Percentiles rank a stretch among this genome's conserved stretches.
phyloP scores from a whole-genome alignment of 2,888 invertebrate genomes.

The Cotesia congregata region DNA sequence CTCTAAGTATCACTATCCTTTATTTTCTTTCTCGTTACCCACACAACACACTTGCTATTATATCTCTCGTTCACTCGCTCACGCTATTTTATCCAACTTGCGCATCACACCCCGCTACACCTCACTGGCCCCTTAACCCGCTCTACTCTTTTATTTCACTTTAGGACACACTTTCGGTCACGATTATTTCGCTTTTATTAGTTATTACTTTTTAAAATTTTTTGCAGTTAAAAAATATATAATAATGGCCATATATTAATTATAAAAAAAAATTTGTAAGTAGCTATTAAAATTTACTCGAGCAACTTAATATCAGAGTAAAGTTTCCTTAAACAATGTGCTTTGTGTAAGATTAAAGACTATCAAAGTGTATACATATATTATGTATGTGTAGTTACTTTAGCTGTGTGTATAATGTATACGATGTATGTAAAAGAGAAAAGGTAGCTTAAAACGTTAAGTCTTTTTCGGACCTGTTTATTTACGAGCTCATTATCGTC shows the following conservation, averaged over 20 bases:
- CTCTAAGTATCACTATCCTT: slow-evolving; percentile 31
- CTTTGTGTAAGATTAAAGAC: not conserved
- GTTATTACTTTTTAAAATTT: too few relatives aligned
- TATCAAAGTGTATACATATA: not conserved
- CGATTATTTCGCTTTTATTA: slow-evolving; percentile 43
- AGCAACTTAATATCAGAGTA: not conserved
- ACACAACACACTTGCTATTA: slow-evolving; percentile 2
- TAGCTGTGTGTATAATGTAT: too few relatives aligned
- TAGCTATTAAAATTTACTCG: not conserved
- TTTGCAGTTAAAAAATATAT: too few relatives aligned
- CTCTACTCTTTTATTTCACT: slow-evolving; percentile 14
- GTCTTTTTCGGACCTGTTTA: not conserved
- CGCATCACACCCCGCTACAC: not conserved
- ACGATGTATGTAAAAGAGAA: not conserved
- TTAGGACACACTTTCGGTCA: slow-evolving; percentile 20
- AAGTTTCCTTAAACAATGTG: not conserved
- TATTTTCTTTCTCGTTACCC: slow-evolving; percentile 15
- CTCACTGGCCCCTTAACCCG: not conserved
- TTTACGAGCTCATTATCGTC: not conserved
- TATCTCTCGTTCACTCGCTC: not conserved
- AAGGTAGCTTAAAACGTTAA: not conserved
- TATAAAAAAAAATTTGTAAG: not conserved
- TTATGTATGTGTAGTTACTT: too few relatives aligned
- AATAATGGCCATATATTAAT: too few relatives aligned
- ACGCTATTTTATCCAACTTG: not conserved